Percentiles rank a stretch among this genome's conserved stretches.
Evolutionary conservation across 2,888 invertebrate genomes (phyloP).

Genomic region (Coenonympha glycerion): DNA sequence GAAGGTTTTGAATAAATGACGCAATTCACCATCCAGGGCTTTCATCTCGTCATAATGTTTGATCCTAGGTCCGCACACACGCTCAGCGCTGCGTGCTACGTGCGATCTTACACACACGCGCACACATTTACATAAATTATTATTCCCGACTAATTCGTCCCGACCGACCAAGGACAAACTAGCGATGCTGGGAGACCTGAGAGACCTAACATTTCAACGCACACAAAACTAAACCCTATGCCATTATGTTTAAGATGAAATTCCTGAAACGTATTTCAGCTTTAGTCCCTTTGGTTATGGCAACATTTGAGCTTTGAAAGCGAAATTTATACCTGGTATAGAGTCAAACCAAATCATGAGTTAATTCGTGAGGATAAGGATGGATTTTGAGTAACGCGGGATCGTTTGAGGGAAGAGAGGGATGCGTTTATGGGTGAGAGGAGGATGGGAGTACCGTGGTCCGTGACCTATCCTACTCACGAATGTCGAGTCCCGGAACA

Average conservation of each 20-base stretch:
- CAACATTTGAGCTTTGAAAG: conserved; percentile 58
- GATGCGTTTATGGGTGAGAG: conserved; percentile 39
- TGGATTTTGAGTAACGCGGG: conserved; percentile 31
- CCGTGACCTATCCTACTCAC: conserved; percentile 77
- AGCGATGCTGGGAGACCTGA: conserved; percentile 52
- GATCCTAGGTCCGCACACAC: conserved; percentile 27
- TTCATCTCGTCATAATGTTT: conserved; percentile 13
- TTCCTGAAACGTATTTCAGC: conserved; percentile 19
- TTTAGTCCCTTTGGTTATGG: conserved; percentile 41
- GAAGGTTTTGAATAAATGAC: conserved; percentile 24
- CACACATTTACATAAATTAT: conserved; percentile 72
- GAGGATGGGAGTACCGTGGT: conserved; percentile 53
- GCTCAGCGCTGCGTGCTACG: conserved; percentile 17
- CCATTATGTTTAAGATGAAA: conserved; percentile 15
- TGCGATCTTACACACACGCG: conserved; percentile 31
- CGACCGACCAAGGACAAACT: conserved; percentile 67
- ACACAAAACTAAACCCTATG: conserved; percentile 32
- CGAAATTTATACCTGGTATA: conserved; percentile 68
- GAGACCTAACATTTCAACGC: conserved; percentile 40
- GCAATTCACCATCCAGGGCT: conserved; percentile 7
- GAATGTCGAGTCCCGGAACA: conserved; percentile 74
- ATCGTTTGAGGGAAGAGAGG: conserved; percentile 27
- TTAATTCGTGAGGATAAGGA: conserved; percentile 33
- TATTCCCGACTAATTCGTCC: conserved; percentile 74
- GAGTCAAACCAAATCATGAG: conserved; percentile 23